Base-by-base conservation (phyloP, 1,140 invertebrate species). In the Drusus annulatus region DNA sequence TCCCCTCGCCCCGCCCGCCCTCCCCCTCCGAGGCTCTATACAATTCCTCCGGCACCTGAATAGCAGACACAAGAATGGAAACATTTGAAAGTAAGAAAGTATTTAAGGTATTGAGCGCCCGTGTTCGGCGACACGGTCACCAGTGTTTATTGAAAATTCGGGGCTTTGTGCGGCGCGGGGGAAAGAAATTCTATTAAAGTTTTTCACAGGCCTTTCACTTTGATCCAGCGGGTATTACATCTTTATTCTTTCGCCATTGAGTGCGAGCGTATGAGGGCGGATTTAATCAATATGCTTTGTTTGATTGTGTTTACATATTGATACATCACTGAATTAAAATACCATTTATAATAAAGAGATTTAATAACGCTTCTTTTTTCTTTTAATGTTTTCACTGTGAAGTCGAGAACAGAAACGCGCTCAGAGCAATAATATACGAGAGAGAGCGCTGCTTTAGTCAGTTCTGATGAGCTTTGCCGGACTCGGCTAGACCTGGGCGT, bases 21-120 rank as follows among this genome's bases (percentile, higher is more conserved):
- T 52, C 68, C 31, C 2, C 31, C 2, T 7, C 31, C 31, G 4
- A 36, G 4, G 7, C 74, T 13, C 73, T 60, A 58, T 58, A 60
- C 36, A 63, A 65, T n/a, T 51, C 21, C 75, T 31, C 80, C 78
- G 74, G 76, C 78, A 80, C 78, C 78, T 80, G 76, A 80, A 80
- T 78, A 69, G 81, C 75, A 80, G 78, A 80, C 76, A 80, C 77
- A 82, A 82, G 81, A 82, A 82, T 82, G 81, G 81, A 80, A 82
- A 82, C 81, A 82, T 82, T 82, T 75, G 81, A 82, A 82, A 82
- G 81, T 80, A 82, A 82, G 81, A 82, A 82, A 82, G 81, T 82
- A 82, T 82, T 82, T 82, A 82, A 82, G 81, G 31, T 82, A 80
- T 82, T 80, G 78, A 82, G 77, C 80, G 78, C 80, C 31, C 81